Base-by-base conservation (phyloP, 2,888 invertebrate genomes). In the Pachycephus smyrnensis region DNA sequence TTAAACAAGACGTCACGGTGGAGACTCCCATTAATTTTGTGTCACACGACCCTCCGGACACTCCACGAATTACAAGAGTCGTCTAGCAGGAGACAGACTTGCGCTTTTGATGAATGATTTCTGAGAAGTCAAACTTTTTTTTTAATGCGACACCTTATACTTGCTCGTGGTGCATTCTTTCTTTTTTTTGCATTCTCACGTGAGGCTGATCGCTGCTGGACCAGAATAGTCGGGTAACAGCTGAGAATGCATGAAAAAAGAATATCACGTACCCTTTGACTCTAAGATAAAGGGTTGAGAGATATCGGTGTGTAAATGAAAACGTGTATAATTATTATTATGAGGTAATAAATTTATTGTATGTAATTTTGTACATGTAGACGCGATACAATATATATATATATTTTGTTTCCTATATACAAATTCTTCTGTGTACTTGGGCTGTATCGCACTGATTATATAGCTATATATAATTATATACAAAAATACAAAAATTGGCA, bases 401-500 rank as follows among this genome's bases (percentile, higher is more conserved):
- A n/a, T n/a, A n/a, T n/a, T n/a, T 31, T 73, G 76, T 35, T 75
- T 78, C 73, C 69, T 79, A 79, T 79, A 68, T 79, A 79, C 79
- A 79, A 68, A 76, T n/a, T 78, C 15, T 73, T 32, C 37, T 75
- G 33, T 71, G 6, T 33, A 71, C 33, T 12, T 33, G 68, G 68
- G 11, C 68, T 68, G 55, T 55, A 23, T 55, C 55, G 55, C 55
- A 9, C 23, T 55, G 15, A 55, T 80, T 74, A 81, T 79, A 79
- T 75, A 75, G 33, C 77, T 81, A 80, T 76, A 76, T 77, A 78
- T 86, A 84, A 77, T 32, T 89, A 89, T 91, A 79, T 90, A 91
- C 90, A 91, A 90, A 90, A 90, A 87, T 90, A 90, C 85, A 89
- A 88, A 78, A 85, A 88, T 90, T 91, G 90, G 91, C 90, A 91